These are phyloP conservation scores for Sterrhoptilus dennistouni DNA, from an alignment of 2,113 vertebrate genomes.

Conservation along the genomic window DNA sequence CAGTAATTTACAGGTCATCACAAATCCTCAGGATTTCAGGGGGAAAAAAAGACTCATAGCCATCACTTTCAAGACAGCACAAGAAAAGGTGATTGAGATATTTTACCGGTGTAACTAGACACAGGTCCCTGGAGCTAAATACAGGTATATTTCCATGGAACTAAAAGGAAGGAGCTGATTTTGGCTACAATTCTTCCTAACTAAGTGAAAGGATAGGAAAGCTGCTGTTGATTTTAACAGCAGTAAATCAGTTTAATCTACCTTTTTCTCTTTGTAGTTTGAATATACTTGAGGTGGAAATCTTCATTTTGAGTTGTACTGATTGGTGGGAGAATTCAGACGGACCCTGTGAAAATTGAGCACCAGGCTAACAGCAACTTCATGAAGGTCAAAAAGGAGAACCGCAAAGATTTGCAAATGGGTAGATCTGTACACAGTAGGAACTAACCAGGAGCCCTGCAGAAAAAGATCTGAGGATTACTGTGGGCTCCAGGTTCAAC, in stretches of 20 bases:
- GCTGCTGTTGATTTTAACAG: neutral
- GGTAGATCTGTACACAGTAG: neutral
- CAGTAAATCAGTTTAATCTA: neutral
- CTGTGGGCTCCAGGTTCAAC: neutral
- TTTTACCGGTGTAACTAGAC: neutral
- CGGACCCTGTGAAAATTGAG: neutral
- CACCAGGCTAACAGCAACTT: neutral
- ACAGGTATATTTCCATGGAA: fast-evolving
- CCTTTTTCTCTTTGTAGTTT: neutral
- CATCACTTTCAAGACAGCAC: neutral
- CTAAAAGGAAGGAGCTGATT: neutral
- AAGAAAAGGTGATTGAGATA: neutral
- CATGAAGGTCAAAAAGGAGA: neutral
- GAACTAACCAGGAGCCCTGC: neutral
- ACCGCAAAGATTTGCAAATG: neutral
- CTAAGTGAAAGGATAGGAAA: neutral
- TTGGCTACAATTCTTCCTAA: neutral
- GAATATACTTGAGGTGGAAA: neutral
- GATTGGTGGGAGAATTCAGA: neutral
- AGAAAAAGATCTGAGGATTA: neutral
- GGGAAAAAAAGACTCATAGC: fast-evolving
- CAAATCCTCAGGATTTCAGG: neutral
- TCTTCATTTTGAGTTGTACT: neutral
- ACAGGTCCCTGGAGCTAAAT: neutral
- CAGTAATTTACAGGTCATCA: neutral